Evolutionary conservation across 2,888 invertebrate species (phyloP).

Genomic region (Watsonalla binaria): DNA sequence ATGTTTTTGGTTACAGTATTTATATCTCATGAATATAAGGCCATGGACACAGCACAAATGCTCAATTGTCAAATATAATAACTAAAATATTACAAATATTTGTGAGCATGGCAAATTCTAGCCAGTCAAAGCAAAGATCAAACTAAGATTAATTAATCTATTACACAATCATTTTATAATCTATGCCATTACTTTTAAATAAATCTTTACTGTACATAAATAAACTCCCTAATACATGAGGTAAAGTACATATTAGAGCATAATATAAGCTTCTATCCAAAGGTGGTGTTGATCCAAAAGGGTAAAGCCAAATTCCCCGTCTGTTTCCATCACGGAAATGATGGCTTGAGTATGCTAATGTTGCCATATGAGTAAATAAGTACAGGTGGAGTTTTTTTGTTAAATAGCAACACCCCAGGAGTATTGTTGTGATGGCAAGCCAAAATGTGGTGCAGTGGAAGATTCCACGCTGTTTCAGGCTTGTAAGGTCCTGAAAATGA

Average conservation of each 20-base stretch:
- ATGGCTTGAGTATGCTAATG: slow-evolving; percentile 54
- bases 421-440: slow-evolving; percentile 28
- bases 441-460: slow-evolving; percentile 62
- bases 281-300: slow-evolving; percentile 49
- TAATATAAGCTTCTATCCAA: slow-evolving; percentile 46
- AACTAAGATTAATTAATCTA: too few relatives aligned
- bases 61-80: too few relatives aligned
- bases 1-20: too few relatives aligned
- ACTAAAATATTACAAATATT: too few relatives aligned
- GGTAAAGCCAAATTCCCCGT: slow-evolving; percentile 60
- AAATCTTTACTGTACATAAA: slow-evolving; percentile 34
- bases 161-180: slow-evolving; percentile 21
- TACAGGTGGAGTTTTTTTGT: slow-evolving; percentile 42
- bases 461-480: slow-evolving; percentile 48
- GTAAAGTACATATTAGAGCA: slow-evolving; percentile 35
- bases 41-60: too few relatives aligned
- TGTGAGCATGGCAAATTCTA: too few relatives aligned
- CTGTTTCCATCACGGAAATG: slow-evolving; percentile 59
- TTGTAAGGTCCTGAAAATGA: slow-evolving; percentile 51
- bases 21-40: too few relatives aligned
- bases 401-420: slow-evolving; percentile 42
- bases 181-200: slow-evolving; percentile 24
- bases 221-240: slow-evolving; percentile 38
- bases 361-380: slow-evolving; percentile 45
- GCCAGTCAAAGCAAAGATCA: too few relatives aligned